Base-by-base conservation (phyloP, 53 echinoderm and acorn worm species). In the Temnopleurus reevesii region DNA sequence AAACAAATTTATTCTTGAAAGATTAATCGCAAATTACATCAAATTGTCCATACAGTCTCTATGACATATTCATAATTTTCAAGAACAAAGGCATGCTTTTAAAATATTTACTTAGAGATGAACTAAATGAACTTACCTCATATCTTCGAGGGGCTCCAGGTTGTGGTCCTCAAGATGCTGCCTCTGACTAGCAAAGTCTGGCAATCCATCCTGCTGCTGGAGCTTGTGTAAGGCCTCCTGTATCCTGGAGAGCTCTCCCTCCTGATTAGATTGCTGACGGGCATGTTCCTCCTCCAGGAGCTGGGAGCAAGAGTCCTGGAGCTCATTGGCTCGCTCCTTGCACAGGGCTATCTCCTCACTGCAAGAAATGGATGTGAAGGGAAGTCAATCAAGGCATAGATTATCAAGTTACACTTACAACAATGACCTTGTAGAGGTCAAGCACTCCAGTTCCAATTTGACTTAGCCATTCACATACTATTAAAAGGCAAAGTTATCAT, bases 251-350 rank as follows among this genome's bases (percentile, higher is more conserved):
- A 86, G 61, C 5, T 86, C 86, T 29, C 64, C 64, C 91, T 94
- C 94, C 57, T 82, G 81, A 4, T 56, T 56, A 9, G 49, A 80
- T n/a, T 53, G 61, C 7, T 28, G 49, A 34, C 85, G 89, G 10
- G 83, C 64, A 55, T 89, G 77, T 53, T 92, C 77, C 15, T 83
- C 92, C 21, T 77, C 92, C 55, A 91, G 77, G 34, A 95, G 89
- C 57, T 91, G 83, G 8, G 77, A 63, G 55, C 95, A 93, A 43
- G 90, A 63, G 29, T 91, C 81, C 47, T 91, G 76, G 49, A 95
- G 89, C 53, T 91, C 89, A 31, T 43, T 59, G 36, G 95, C 93
- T 46, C 91, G 92, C 71, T 89, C 88, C 89, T 93, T 92, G 77
- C 79, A 89, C 46, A 89, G 82, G 66, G 85, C 31, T 15, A 95